These are phyloP conservation scores for Aphidius ervi DNA, from an alignment of 1,140 invertebrate genomes.

Conservation along the genomic window DNA sequence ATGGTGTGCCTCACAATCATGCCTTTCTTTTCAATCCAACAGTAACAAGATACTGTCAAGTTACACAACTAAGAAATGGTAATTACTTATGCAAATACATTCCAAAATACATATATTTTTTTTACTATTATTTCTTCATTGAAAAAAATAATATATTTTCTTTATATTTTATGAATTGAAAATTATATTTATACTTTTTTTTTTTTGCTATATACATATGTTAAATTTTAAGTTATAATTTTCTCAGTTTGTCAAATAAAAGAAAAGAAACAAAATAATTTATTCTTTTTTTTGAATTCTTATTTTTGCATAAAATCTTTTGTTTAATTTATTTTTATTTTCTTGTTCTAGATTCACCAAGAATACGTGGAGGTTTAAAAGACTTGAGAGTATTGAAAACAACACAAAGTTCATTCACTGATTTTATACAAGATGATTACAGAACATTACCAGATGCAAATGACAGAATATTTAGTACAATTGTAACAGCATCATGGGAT, in stretches of 20 bases:
- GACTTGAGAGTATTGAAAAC: conserved; percentile 69
- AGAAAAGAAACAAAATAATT: neutral
- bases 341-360: conserved; percentile 51
- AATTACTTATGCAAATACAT: conserved; percentile 27
- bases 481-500: conserved; percentile 67
- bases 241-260: too few relatives aligned
- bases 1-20: conserved; percentile 63
- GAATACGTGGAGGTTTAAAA: conserved; percentile 62
- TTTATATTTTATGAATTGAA: too few relatives aligned
- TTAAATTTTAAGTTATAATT: too few relatives aligned
- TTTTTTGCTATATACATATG: too few relatives aligned
- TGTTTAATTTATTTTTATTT: neutral
- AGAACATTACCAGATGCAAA: conserved; percentile 66
- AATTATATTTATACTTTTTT: too few relatives aligned
- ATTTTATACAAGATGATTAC: conserved; percentile 73
- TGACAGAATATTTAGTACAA: conserved; percentile 71
- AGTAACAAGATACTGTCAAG: conserved; percentile 61
- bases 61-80: conserved; percentile 63
- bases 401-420: conserved; percentile 71
- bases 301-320: neutral
- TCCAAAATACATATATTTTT: too few relatives aligned
- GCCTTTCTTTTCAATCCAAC: conserved; percentile 67
- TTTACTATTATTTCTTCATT: too few relatives aligned
- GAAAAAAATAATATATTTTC: too few relatives aligned
- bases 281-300: neutral